These are phyloP conservation scores for Cranoglanis bouderius DNA, from an alignment of 2,113 vertebrate genomes.

Conservation along the genomic window DNA sequence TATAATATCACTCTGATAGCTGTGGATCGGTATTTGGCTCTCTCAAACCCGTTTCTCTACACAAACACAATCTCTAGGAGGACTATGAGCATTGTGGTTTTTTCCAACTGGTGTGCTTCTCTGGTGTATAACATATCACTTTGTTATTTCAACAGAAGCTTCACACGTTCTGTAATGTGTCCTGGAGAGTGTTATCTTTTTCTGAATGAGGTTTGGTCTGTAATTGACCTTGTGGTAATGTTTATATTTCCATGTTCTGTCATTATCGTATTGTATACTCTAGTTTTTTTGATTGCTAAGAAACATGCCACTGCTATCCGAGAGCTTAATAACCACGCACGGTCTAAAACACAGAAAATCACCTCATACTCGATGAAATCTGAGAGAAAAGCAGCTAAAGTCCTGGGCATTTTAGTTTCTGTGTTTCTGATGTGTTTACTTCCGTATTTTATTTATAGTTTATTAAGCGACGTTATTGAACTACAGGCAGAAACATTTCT, in stretches of 20 bases:
- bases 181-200: background rate
- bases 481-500: background rate
- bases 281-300: background rate
- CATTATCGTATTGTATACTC: constrained; percentile 1
- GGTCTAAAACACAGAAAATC: background rate
- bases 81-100: background rate
- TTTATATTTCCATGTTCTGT: constrained; percentile 4
- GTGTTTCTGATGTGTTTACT: too few relatives aligned
- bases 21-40: constrained; percentile 49
- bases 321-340: constrained; percentile 17
- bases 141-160: constrained; percentile 28
- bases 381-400: too few relatives aligned
- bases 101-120: constrained; percentile 5
- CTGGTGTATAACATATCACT: constrained; percentile 33
- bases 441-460: too few relatives aligned
- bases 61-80: constrained; percentile 12
- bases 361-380: too few relatives aligned
- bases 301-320: constrained; percentile 3
- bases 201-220: background rate
- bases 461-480: background rate
- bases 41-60: constrained; percentile 48
- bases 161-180: constrained; percentile 43
- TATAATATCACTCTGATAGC: background rate
- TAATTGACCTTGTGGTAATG: background rate
- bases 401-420: too few relatives aligned